These are phyloP conservation scores for Perca flavescens DNA, from an alignment of 2,113 vertebrate species.

Conservation along the genomic window DNA sequence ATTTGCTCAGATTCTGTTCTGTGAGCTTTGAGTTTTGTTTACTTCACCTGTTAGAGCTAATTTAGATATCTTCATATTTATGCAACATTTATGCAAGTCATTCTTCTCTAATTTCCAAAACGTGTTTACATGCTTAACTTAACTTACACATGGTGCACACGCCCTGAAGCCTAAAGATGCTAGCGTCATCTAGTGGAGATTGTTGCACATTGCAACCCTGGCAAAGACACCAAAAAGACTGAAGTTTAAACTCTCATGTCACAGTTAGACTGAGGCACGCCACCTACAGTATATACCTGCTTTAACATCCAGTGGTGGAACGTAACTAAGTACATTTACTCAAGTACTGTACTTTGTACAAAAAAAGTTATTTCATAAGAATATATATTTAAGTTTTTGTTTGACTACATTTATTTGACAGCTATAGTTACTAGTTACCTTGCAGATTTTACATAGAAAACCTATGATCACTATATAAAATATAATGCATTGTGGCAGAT, in stretches of 20 bases:
- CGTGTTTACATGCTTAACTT: background rate
- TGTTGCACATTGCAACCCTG: background rate
- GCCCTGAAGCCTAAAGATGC: background rate
- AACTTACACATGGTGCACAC: background rate
- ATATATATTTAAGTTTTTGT: background rate
- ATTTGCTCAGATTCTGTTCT: background rate
- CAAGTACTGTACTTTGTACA: background rate
- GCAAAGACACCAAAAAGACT: background rate
- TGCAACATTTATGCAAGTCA: too few relatives aligned
- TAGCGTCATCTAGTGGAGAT: slow-evolving; percentile 43
- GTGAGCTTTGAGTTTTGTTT: background rate
- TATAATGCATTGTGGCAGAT: background rate
- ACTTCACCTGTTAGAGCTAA: background rate
- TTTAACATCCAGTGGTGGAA: background rate
- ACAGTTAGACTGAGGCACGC: background rate
- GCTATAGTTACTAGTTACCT: background rate
- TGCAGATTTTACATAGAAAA: background rate
- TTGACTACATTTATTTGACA: background rate
- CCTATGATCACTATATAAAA: background rate
- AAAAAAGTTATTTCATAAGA: background rate
- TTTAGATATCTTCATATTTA: background rate
- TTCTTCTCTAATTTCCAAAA: background rate
- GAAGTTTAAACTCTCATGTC: background rate
- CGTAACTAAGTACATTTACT: background rate
- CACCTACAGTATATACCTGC: background rate